These are phyloP conservation scores for Cheilosia urbana DNA, from an alignment of 2,888 invertebrate species.

Conservation along the genomic window DNA sequence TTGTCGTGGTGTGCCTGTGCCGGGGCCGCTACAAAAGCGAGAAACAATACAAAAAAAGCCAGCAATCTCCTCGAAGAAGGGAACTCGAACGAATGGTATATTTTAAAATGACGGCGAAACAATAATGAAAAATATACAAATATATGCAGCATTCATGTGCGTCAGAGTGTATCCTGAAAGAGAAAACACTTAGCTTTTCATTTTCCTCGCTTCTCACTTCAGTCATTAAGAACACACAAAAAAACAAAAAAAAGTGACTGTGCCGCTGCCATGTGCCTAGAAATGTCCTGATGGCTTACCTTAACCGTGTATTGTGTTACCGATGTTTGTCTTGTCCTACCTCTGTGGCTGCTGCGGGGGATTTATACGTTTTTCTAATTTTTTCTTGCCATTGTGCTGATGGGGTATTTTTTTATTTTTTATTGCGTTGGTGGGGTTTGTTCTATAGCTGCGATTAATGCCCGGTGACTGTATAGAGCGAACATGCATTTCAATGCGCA, in stretches of 20 bases:
- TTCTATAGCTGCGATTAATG: conserved; percentile 38
- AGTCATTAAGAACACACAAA: conserved; percentile 64
- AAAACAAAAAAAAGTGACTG: conserved; percentile 46
- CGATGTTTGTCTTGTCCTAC: conserved; percentile 53
- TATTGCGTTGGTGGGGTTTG: conserved; percentile 44
- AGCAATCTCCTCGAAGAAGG: conserved; percentile 42
- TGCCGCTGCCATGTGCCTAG: conserved; percentile 37
- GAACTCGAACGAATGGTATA: conserved; percentile 57
- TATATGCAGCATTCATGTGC: background rate
- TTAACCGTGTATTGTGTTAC: conserved; percentile 64
- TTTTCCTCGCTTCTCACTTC: conserved; percentile 59
- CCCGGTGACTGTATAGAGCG: conserved; percentile 37
- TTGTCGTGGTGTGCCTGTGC: conserved; percentile 44
- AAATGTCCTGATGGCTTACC: conserved; percentile 67
- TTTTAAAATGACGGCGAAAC: conserved; percentile 43
- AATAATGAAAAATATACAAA: conserved; percentile 26
- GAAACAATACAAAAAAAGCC: conserved; percentile 53
- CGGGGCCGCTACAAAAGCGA: conserved; percentile 16
- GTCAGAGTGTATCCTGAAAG: conserved; percentile 1
- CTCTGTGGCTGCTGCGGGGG: conserved; percentile 57
- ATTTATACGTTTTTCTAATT: background rate
- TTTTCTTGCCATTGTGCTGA: conserved; percentile 4
- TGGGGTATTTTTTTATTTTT: background rate
- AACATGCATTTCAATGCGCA: conserved; percentile 36
- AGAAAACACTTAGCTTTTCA: conserved; percentile 69